Percentiles rank a stretch among this genome's conserved stretches.
phyloP scores from a whole-genome alignment of 2,888 invertebrate genomes.

The Odontomyia ornata region DNA sequence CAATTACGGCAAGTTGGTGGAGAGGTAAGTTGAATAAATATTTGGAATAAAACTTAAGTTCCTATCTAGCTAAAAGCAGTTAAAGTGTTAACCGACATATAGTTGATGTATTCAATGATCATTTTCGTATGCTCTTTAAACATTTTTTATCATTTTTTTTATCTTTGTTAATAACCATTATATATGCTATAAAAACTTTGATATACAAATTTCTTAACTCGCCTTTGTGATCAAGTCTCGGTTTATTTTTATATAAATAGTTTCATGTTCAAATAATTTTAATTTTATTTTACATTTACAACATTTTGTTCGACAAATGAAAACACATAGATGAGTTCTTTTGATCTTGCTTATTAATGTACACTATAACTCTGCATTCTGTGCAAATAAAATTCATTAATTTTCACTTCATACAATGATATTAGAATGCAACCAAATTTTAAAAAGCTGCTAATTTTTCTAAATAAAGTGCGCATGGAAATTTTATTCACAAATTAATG shows the following conservation, averaged over 20 bases:
- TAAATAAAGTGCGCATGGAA: neutral
- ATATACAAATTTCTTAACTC: constrained; percentile 9
- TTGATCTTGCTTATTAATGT: constrained; percentile 17
- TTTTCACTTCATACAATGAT: constrained; percentile 5
- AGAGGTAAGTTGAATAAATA: constrained; percentile 58
- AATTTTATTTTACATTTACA: neutral
- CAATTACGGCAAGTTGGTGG: constrained; percentile 63
- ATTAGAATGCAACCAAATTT: neutral
- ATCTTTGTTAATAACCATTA: constrained; percentile 14
- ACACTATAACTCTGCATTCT: constrained; percentile 17
- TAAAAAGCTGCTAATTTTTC: neutral
- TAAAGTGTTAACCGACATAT: constrained; percentile 23
- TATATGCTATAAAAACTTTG: neutral
- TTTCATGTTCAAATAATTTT: neutral
- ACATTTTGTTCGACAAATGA: neutral
- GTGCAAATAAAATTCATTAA: constrained; percentile 20
- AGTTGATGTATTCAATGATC: constrained; percentile 30
- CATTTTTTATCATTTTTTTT: constrained; percentile 23
- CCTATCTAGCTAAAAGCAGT: neutral
- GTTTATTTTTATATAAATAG: neutral
- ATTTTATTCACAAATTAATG: neutral
- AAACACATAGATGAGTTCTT: neutral
- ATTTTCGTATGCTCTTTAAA: constrained; percentile 26
- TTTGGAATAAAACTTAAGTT: neutral
- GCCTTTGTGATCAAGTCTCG: neutral